Percentiles rank a stretch among this genome's conserved stretches.
Evolutionary conservation across 2,113 vertebrate genomes (phyloP).

Genomic region (Laticauda colubrina): DNA sequence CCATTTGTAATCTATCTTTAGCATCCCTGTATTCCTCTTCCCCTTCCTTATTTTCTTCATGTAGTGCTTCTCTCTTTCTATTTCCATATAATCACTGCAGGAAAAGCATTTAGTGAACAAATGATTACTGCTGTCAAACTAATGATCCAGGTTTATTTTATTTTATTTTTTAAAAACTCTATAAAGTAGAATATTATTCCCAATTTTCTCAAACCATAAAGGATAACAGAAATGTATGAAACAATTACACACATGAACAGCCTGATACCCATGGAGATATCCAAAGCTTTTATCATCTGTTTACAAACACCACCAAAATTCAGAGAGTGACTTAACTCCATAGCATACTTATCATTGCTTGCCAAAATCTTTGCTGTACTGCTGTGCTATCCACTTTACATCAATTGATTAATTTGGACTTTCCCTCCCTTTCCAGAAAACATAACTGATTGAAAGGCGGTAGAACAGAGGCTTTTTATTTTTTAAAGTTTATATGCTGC

Average conservation of each 20-base stretch:
- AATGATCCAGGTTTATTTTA: conserved; percentile 1
- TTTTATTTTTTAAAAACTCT: conserved; percentile 5
- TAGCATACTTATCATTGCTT: conserved; percentile 55
- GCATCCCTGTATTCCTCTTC: background rate
- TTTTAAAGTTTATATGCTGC: background rate
- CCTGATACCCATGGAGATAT: conserved; percentile 71
- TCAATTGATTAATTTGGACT: background rate
- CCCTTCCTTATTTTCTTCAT: background rate
- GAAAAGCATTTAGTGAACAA: background rate
- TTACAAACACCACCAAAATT: conserved; percentile 67
- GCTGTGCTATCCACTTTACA: background rate
- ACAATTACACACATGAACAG: conserved; percentile 74
- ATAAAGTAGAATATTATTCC: conserved; percentile 28
- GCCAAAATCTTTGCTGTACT: conserved; percentile 26
- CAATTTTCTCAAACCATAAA: conserved; percentile 28
- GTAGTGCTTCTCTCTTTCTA: background rate
- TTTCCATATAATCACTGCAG: conserved; percentile 22
- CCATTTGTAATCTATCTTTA: background rate
- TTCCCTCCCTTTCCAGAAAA: background rate
- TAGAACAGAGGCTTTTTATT: background rate
- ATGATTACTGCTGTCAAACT: conserved; percentile 23
- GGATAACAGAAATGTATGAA: conserved; percentile 70
- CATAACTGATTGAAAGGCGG: background rate
- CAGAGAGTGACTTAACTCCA: conserved; percentile 36
- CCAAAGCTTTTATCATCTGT: conserved; percentile 69